Base-by-base conservation (phyloP, 2,797 vertebrate species). In the Anabacerthia variegaticeps region DNA sequence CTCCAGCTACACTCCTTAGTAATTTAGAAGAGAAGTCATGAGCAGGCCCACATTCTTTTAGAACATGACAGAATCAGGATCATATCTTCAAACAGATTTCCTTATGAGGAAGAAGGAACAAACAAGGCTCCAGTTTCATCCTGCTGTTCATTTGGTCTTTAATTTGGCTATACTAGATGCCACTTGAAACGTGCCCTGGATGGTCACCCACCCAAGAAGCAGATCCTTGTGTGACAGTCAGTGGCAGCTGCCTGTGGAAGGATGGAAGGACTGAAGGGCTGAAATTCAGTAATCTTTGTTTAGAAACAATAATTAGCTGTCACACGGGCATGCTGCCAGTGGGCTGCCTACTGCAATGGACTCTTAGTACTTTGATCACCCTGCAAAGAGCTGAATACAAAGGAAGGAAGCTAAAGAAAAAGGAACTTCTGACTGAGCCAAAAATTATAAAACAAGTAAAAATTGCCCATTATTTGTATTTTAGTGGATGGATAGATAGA, bases 231-330 rank as follows among this genome's bases (percentile, higher is more conserved):
- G 21, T 86, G 59, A 43, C 72, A 77, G n/a, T 56, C 72, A 37
- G 4, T n/a, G 36, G 61, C 48, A 69, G 27, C 76, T 88, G 37
- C 69, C 69, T 26, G 20, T 66, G 89, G 24, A 90, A 75, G 26
- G 14, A 39, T 77, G 59, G 67, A 83, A 88, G 92, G 76, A 86
- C 48, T 66, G 69, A 81, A 74, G 63, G 34, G 21, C 22, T 93
- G 32, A 94, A 95, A 87, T 61, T 78, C 76, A 85, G 21, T 82
- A 92, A 72, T 81, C 34, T 76, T 84, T 77, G 36, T 6, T 88
- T 89, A 74, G 82, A 95, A 96, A 92, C 59, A 71, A 3, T 71
- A 85, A 90, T 96, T 97, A 94, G 68, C 66, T 86, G 56, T 59
- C 14, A 2, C 46, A 56, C 32, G 46, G 21, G 59, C 95, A 21